Evolutionary conservation across 2,888 invertebrate genomes (phyloP).

Genomic region (Oscheius myriophilus): DNA sequence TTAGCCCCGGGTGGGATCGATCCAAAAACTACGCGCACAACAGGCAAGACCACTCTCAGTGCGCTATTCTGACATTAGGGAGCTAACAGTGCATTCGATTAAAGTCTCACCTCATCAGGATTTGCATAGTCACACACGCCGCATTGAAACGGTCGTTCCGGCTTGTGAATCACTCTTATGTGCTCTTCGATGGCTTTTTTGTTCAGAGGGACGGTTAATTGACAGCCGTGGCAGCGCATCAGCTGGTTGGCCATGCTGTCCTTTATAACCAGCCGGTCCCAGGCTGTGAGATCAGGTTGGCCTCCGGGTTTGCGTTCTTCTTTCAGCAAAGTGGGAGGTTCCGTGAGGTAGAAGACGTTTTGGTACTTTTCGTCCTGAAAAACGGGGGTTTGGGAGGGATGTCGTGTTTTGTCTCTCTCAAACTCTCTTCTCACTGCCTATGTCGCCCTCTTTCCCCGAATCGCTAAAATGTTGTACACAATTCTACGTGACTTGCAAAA

Average conservation of each 20-base stretch:
- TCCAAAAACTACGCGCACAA: no score
- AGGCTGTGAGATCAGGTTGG: background rate
- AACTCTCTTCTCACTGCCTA: background rate
- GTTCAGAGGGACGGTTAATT: constrained; percentile 20
- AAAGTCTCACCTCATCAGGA: constrained; percentile 23
- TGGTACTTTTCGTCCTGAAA: constrained; percentile 24
- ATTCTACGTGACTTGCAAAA: no score
- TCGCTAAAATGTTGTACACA: no score
- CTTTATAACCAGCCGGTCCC: constrained; percentile 13
- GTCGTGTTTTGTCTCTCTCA: background rate
- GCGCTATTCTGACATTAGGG: no score
- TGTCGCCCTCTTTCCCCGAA: no score
- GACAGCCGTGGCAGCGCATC: constrained; percentile 12
- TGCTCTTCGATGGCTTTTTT: constrained; percentile 30
- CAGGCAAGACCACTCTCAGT: no score
- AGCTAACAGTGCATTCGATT: no score
- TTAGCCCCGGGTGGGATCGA: no score
- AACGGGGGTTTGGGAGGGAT: background rate
- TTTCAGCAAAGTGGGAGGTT: constrained; percentile 14
- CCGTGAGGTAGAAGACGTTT: constrained; percentile 26
- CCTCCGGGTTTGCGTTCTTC: background rate
- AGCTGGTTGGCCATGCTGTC: constrained; percentile 1
- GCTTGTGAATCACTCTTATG: constrained; percentile 22
- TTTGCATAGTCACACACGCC: constrained; percentile 26
- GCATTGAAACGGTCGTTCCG: constrained; percentile 25